Percentiles rank a stretch among this genome's conserved stretches.
These are phyloP conservation scores for Triplophysa yarkandensis DNA, from an alignment of 2,797 vertebrate species.

Conservation along the genomic window DNA sequence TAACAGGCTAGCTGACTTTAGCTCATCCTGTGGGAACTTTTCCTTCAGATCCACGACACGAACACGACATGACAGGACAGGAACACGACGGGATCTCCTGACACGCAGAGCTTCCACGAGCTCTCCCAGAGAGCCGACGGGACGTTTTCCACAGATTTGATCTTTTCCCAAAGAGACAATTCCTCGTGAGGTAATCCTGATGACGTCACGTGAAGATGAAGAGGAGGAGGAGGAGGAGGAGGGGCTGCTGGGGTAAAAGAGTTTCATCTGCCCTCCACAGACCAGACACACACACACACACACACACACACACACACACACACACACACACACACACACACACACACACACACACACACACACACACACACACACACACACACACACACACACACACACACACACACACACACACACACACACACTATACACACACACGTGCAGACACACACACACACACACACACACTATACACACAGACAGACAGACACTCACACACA, in stretches of 20 bases:
- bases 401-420: too few relatives aligned
- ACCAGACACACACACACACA: not conserved
- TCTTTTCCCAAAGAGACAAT: slow-evolving; percentile 22
- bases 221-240: slow-evolving; percentile 11
- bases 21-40: slow-evolving; percentile 8
- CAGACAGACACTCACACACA: too few relatives aligned
- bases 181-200: slow-evolving; percentile 16
- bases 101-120: too few relatives aligned
- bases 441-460: too few relatives aligned
- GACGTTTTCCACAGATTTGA: slow-evolving; percentile 24
- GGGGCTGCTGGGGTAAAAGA: slow-evolving; percentile 14
- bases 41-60: not conserved
- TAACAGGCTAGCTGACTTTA: slow-evolving; percentile 39
- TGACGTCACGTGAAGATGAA: not conserved
- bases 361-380: too few relatives aligned
- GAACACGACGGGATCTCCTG: too few relatives aligned
- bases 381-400: too few relatives aligned
- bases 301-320: too few relatives aligned
- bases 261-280: slow-evolving; percentile 35
- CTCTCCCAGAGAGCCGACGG: slow-evolving; percentile 21
- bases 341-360: too few relatives aligned
- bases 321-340: not conserved
- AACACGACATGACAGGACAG: slow-evolving; percentile 8
- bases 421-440: too few relatives aligned
- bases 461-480: too few relatives aligned